A percentile compares a stretch with the other conserved stretches of the same genome.
Evolutionary conservation across 2,888 invertebrate species (phyloP).

Genomic region (Lottia gigantea): DNA sequence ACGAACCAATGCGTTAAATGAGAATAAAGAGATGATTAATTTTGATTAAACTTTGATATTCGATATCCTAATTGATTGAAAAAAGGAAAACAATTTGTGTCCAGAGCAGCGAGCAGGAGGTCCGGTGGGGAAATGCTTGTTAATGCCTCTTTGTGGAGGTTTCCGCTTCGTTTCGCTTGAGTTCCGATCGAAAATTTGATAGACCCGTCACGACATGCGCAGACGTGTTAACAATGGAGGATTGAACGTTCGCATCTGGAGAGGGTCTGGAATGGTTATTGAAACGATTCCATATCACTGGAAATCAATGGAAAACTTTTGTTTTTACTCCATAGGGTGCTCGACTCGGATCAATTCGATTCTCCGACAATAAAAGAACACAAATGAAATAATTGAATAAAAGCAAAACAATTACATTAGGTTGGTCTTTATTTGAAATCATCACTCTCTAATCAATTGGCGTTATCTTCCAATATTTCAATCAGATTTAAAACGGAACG

Average conservation of each 20-base stretch:
- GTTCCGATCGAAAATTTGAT: conserved; percentile 19
- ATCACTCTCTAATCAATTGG: neutral
- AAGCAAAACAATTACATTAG: conserved; percentile 9
- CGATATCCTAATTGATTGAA: conserved; percentile 44
- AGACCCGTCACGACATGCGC: conserved; percentile 14
- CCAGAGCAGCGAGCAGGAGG: conserved; percentile 11
- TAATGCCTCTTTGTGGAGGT: conserved; percentile 16
- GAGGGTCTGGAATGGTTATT: conserved; percentile 13
- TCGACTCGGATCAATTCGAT: no score
- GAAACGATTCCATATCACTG: no score
- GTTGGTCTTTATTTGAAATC: conserved; percentile 4
- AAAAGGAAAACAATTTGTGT: conserved; percentile 25
- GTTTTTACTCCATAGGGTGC: neutral
- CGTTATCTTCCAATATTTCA: no score
- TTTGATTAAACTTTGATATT: conserved; percentile 48
- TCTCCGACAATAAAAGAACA: neutral
- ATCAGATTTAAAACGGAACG: no score
- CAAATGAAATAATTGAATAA: conserved; percentile 7
- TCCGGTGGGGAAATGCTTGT: conserved; percentile 13
- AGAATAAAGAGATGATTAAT: conserved; percentile 30
- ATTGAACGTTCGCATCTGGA: conserved; percentile 21
- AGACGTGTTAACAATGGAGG: conserved; percentile 13
- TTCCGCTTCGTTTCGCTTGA: conserved; percentile 21
- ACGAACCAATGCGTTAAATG: neutral
- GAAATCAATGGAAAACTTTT: neutral